phyloP scores from a whole-genome alignment of 1,140 invertebrate species.

The Adoxophyes honmai region DNA sequence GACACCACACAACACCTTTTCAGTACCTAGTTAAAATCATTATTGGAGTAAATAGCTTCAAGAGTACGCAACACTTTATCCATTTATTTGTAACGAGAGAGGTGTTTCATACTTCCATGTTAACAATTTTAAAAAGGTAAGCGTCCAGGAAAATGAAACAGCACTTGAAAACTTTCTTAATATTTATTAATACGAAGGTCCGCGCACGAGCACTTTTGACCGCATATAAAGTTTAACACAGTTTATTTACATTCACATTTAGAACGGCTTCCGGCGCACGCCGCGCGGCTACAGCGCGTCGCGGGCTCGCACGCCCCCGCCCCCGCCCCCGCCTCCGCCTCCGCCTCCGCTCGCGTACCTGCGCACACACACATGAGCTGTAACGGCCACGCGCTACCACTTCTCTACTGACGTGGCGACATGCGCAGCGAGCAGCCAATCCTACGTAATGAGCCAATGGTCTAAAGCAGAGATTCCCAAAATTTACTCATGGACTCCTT shows the following conservation, averaged over 20 bases:
- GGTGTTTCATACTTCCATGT: too few relatives aligned
- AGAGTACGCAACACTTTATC: too few relatives aligned
- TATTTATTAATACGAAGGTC: too few relatives aligned
- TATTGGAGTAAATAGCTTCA: too few relatives aligned
- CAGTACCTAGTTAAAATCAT: too few relatives aligned
- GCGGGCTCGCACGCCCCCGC: neutral
- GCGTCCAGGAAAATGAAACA: too few relatives aligned
- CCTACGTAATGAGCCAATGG: slow-evolving; percentile 1
- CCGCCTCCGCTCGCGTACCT: neutral
- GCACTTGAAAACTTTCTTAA: too few relatives aligned
- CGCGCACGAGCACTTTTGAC: neutral
- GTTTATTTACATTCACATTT: neutral
- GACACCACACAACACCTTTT: too few relatives aligned
- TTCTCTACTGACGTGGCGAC: too few relatives aligned
- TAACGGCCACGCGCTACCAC: neutral
- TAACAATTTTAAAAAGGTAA: too few relatives aligned
- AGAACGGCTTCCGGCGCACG: neutral
- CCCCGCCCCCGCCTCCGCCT: neutral
- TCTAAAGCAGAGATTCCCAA: neutral
- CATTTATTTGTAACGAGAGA: too few relatives aligned
- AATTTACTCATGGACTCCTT: too few relatives aligned
- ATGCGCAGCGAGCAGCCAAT: slow-evolving; percentile 11
- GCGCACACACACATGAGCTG: neutral
- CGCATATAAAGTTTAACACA: slow-evolving; percentile 1
- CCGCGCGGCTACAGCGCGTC: neutral